phyloP scores from a whole-genome alignment of 2,113 vertebrate genomes.

The Ceratotherium simum region DNA sequence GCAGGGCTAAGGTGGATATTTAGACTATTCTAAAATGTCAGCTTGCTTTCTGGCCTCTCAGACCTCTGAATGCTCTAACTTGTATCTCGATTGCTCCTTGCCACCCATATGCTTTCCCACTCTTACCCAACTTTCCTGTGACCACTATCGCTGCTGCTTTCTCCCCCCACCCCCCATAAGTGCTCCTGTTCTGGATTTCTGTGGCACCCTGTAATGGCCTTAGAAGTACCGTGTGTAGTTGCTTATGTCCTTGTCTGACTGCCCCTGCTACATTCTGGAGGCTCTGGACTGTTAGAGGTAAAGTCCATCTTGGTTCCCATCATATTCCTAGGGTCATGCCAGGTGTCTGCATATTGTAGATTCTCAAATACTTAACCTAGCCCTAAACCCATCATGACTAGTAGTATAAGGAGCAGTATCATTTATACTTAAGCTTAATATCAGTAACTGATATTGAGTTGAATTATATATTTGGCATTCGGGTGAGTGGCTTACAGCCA shows the following conservation, averaged over 20 bases:
- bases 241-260: background rate
- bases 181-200: background rate
- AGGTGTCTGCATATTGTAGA: background rate
- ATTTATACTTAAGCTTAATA: background rate
- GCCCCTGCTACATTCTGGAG: background rate
- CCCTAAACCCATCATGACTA: background rate
- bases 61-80: background rate
- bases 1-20: background rate
- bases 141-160: background rate
- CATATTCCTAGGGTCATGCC: background rate
- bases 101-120: background rate
- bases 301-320: too few relatives aligned
- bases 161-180: background rate
- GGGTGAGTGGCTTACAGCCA: background rate
- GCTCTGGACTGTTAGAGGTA: too few relatives aligned
- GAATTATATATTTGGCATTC: background rate
- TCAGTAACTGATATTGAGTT: background rate
- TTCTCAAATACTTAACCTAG: background rate
- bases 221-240: background rate
- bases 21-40: background rate
- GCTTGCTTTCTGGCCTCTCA: background rate
- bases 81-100: background rate
- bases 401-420: background rate
- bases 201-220: rapidly evolving
- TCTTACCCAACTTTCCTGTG: background rate